Conservation (phyloP, 2,888 invertebrate species). For the Andrena flavipes region DNA sequence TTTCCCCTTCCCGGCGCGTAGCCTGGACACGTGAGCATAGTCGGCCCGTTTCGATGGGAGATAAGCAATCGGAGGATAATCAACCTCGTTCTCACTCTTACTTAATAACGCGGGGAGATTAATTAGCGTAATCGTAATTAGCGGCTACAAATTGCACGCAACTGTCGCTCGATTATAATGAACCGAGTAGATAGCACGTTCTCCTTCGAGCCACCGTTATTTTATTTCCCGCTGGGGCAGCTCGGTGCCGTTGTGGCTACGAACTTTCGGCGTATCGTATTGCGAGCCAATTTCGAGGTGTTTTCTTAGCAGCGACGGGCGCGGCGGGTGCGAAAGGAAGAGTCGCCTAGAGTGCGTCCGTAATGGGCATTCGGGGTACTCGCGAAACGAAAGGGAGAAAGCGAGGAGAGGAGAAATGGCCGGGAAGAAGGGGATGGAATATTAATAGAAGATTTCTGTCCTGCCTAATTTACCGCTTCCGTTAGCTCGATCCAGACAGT, state of each 20-base stretch:
- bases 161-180: slow-evolving; percentile 22
- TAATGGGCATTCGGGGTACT: slow-evolving; percentile 52
- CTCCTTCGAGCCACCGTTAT: neutral
- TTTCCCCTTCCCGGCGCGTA: neutral
- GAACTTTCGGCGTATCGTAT: slow-evolving; percentile 9
- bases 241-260: too few relatives aligned
- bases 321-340: slow-evolving; percentile 51
- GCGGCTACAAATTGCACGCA: slow-evolving; percentile 17
- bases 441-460: slow-evolving; percentile 74
- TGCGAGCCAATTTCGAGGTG: neutral
- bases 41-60: slow-evolving; percentile 1
- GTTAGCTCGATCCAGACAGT: slow-evolving; percentile 58
- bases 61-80: slow-evolving; percentile 28
- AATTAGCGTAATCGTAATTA: slow-evolving; percentile 34
- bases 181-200: slow-evolving; percentile 4
- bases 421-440: slow-evolving; percentile 50
- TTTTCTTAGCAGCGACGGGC: slow-evolving; percentile 12
- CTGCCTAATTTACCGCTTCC: slow-evolving; percentile 74
- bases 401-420: slow-evolving; percentile 17
- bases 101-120: slow-evolving; percentile 25
- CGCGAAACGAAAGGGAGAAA: slow-evolving; percentile 28
- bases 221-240: too few relatives aligned
- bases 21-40: neutral
- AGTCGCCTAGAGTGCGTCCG: slow-evolving; percentile 42
- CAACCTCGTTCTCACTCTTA: slow-evolving; percentile 24